Conservation (phyloP, 1,140 invertebrate genomes). For the Aphelenchoides fujianensis region DNA sequence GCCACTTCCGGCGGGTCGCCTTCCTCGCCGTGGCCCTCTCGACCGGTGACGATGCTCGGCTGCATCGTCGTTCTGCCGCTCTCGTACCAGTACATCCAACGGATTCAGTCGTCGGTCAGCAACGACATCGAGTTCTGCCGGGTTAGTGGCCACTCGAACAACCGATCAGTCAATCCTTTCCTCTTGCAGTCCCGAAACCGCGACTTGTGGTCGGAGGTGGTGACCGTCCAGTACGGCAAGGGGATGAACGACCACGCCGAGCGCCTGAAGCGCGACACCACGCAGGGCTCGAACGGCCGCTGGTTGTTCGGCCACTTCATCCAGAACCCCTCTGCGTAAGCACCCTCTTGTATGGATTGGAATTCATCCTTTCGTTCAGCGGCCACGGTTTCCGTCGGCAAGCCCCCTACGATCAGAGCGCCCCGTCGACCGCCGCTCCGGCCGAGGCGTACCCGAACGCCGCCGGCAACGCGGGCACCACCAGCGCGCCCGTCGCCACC, state of each 20-base stretch:
- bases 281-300: conserved; percentile 41
- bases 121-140: conserved; percentile 59
- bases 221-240: conserved; percentile 56
- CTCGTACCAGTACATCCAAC: conserved; percentile 59
- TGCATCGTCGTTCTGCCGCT: conserved; percentile 57
- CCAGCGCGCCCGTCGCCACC: not conserved
- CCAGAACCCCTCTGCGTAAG: conserved; percentile 32
- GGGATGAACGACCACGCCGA: conserved; percentile 50
- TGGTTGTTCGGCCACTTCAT: conserved; percentile 61
- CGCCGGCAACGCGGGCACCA: conserved; percentile 17
- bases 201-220: conserved; percentile 58
- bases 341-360: not conserved
- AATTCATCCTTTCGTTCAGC: conserved; percentile 2
- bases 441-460: not conserved
- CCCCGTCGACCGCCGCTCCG: conserved; percentile 17
- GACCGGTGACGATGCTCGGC: conserved; percentile 57
- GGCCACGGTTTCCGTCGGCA: conserved; percentile 49
- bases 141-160: conserved; percentile 30
- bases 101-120: conserved; percentile 50
- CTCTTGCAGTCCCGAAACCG: conserved; percentile 54
- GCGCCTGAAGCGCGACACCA: conserved; percentile 42
- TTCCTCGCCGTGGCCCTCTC: conserved; percentile 59
- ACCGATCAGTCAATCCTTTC: not conserved
- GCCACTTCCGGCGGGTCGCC: conserved; percentile 48
- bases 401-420: conserved; percentile 33